Evolutionary conservation across 2,797 vertebrate genomes (phyloP).

Genomic region (Acrocephalus scirpaceus): DNA sequence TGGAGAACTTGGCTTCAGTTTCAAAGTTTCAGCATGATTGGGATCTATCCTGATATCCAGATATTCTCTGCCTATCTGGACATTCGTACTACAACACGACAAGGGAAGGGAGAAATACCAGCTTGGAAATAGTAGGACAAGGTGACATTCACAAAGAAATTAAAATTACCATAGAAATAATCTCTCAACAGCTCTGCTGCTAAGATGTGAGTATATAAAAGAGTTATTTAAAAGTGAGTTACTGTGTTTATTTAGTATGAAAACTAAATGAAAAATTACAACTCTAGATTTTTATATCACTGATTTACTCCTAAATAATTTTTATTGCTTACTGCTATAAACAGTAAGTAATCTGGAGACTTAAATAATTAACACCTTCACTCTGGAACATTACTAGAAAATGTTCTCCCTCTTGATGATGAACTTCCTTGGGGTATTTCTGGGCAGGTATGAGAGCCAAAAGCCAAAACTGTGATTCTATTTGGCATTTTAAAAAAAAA

Average conservation of each 20-base stretch:
- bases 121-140: neutral
- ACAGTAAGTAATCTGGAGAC: neutral
- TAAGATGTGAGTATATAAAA: neutral
- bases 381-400: neutral
- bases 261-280: neutral
- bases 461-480: neutral
- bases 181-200: neutral
- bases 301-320: neutral
- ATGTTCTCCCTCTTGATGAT: neutral
- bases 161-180: neutral
- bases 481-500: too few relatives aligned
- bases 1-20: neutral
- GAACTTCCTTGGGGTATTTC: neutral
- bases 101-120: neutral
- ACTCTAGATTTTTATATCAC: neutral
- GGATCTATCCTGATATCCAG: neutral
- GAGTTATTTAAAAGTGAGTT: neutral
- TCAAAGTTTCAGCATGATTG: neutral
- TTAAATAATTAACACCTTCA: neutral
- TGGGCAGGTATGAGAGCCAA: neutral
- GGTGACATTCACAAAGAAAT: neutral
- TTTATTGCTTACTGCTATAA: neutral
- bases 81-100: neutral
- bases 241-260: neutral
- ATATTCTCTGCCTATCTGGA: neutral